Base-by-base conservation (phyloP, 2,888 invertebrate species). In the Watsonalla binaria region DNA sequence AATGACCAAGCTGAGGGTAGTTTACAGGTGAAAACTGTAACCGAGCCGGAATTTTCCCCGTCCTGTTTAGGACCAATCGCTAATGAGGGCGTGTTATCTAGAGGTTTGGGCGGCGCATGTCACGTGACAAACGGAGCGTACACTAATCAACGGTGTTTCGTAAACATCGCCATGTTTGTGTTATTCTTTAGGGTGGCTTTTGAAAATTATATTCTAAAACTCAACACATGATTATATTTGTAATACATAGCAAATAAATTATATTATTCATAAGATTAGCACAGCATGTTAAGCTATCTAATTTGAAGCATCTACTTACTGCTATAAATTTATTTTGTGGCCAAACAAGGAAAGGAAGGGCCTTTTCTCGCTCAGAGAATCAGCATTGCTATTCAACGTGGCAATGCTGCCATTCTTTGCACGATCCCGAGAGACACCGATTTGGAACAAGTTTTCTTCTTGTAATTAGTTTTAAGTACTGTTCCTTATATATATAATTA, bases 21-120 rank as follows among this genome's bases (percentile, higher is more conserved):
- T 73, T 74, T 71, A 76, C 74, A 49, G 73, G 66, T 73, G 71
- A 68, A 65, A 72, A 75, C 76, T 70, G 76, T 78, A 74, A 80
- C 57, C 59, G 55, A 65, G 63, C 62, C 61, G 61, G 65, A 76
- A 72, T 70, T 69, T 75, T 80, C 84, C 80, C 67, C 65, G 63
- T 62, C 62, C 61, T 62, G 62, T 71, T 63, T 62, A 77, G 76
- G 76, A 72, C 79, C 81, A 80, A 80, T 80, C 79, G 70, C 80
- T 76, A 78, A 69, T 74, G 64, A 74, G 84, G 86, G 84, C 84
- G 86, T 84, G 82, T 78, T 82, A 75, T 73, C 75, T 73, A 65
- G 63, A 71, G 74, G 70, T 73, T 74, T 78, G 84, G 85, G 86
- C 84, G 85, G 85, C 71, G 78, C 82, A 74, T 73, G 77, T 79